Percentiles rank a stretch among this genome's conserved stretches.
These are phyloP conservation scores for Regulus satrapa DNA, from an alignment of 2,113 vertebrate species.

Conservation along the genomic window DNA sequence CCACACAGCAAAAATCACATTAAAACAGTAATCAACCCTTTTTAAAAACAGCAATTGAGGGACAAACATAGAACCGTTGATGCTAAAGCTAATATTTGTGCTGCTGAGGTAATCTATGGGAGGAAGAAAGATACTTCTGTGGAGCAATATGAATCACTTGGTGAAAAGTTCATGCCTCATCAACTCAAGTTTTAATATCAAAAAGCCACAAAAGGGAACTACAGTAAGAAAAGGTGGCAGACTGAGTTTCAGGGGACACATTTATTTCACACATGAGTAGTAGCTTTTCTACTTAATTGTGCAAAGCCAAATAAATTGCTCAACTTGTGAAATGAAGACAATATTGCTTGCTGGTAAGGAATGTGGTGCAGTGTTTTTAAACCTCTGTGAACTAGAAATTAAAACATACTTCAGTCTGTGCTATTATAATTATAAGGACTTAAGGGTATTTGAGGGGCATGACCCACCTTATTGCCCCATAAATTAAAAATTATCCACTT, in stretches of 20 bases:
- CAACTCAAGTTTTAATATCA: not conserved
- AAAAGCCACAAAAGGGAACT: not conserved
- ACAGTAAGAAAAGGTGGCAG: not conserved
- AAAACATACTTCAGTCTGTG: not conserved
- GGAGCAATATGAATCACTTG: not conserved
- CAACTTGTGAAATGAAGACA: not conserved
- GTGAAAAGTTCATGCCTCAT: not conserved
- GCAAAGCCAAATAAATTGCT: not conserved
- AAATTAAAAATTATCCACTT: not conserved
- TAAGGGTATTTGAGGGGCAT: not conserved
- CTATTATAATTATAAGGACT: not conserved
- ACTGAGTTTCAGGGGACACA: not conserved
- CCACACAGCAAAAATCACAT: not conserved
- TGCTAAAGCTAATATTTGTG: not conserved
- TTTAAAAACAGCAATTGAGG: not conserved
- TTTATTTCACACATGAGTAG: not conserved
- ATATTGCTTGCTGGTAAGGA: not conserved
- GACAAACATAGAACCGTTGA: not conserved
- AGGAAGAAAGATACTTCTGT: not conserved
- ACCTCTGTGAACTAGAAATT: not conserved
- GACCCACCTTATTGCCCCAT: not conserved
- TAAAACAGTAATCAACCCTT: not conserved
- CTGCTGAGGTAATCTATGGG: not conserved
- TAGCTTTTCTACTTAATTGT: not conserved
- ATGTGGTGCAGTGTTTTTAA: not conserved